phyloP scores from a whole-genome alignment of 2,113 vertebrate species.

The Numenius arquata region DNA sequence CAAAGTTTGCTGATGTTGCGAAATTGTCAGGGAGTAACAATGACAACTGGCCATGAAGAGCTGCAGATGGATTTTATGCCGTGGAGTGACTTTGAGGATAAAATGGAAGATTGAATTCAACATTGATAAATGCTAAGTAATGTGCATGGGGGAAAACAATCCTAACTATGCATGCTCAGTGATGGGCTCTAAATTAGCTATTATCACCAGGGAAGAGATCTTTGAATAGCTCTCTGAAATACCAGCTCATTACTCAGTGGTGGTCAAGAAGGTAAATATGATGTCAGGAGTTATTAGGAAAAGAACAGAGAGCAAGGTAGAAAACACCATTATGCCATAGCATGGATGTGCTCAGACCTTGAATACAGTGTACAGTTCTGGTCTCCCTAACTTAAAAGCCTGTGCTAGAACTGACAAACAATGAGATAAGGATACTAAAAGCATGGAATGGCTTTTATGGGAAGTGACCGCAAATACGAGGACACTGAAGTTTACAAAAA shows the following conservation, averaged over 20 bases:
- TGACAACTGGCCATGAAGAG: not conserved
- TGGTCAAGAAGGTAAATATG: constrained; percentile 25
- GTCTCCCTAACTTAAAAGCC: not conserved
- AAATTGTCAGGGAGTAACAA: constrained; percentile 2
- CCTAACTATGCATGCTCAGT: not conserved
- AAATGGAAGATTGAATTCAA: constrained; percentile 6
- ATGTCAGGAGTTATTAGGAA: constrained; percentile 35
- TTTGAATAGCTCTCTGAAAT: constrained; percentile 32
- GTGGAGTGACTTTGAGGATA: constrained; percentile 1
- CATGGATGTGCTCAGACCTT: not conserved
- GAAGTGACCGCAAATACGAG: not conserved
- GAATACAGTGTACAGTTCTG: not conserved
- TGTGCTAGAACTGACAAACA: not conserved
- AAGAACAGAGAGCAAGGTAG: not conserved
- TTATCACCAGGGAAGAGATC: constrained; percentile 11
- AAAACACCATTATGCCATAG: not conserved
- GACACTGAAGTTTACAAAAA: not conserved
- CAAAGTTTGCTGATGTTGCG: not conserved
- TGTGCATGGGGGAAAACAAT: not conserved
- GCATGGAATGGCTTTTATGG: not conserved
- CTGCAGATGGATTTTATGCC: not conserved
- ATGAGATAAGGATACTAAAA: not conserved
- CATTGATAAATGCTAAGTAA: not conserved
- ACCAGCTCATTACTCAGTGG: constrained; percentile 1
- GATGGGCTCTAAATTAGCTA: constrained; percentile 36